phyloP scores from a whole-genome alignment of 2,113 vertebrate genomes.

The Myanophis thanlyinensis region DNA sequence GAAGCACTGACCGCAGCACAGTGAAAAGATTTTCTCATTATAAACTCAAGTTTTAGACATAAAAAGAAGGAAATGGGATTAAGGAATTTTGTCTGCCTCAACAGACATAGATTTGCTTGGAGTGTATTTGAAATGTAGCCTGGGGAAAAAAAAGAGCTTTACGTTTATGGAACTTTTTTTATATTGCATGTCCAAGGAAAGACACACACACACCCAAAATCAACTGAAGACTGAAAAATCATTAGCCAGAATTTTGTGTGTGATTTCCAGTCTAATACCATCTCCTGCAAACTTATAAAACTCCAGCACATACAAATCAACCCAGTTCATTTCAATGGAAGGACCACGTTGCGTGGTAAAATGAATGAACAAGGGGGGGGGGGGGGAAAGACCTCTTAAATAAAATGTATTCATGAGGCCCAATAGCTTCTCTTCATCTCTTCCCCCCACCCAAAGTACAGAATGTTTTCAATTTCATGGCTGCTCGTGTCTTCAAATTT shows the following conservation, averaged over 20 bases:
- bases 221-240: neutral
- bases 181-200: neutral
- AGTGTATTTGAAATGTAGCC: neutral
- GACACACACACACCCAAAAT: no score
- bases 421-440: neutral
- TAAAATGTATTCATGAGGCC: neutral
- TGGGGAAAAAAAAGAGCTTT: neutral
- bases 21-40: neutral
- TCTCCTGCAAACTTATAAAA: neutral
- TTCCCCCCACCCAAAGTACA: neutral
- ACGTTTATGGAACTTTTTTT: neutral
- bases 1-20: neutral
- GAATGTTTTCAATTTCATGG: neutral
- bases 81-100: neutral
- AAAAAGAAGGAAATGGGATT: neutral
- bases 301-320: neutral
- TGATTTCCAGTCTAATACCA: neutral
- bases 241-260: neutral
- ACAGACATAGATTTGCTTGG: neutral
- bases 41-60: neutral
- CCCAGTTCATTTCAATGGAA: neutral
- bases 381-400: neutral
- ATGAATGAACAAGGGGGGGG: neutral
- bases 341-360: neutral
- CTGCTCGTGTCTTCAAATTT: neutral